Evolutionary conservation across 2,888 invertebrate genomes (phyloP), one percentile per base, ranked within the genome.

Genomic region (Drosophila koepferae): DNA sequence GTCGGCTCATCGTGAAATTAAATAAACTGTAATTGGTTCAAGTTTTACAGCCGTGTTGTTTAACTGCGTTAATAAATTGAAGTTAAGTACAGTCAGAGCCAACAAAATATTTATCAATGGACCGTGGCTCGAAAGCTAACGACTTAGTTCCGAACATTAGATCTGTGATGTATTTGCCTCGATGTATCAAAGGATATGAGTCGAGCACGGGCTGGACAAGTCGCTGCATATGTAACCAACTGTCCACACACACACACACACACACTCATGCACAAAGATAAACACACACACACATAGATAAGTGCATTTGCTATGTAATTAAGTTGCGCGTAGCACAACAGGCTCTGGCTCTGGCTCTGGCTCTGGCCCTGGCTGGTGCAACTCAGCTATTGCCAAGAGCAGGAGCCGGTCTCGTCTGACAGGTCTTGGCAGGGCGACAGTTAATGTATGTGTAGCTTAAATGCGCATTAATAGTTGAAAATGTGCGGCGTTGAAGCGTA

Each of bases 11-110:
- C 67, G 60, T 73, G 59, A 76, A 83, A 85, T 81, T 80, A 82
- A 82, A 82, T 81, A 89, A 87, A 86, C 84, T 83, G 80, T 91
- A 90, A 88, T 90, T 90, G 89, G 84, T 90, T 79, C 65, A 81
- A 88, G 85, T 82, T 86, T 84, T 82, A 76, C 81, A 82, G 82
- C 80, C 64, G 58, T 54, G 73, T 71, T 70, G 75, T 77, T 81
- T 76, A 81, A 81, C 80, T 73, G 70, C 80, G 80, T 36, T 51
- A 71, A 76, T 77, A 84, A 82, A 87, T 77, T 87, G 80, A 82
- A 79, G 86, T 78, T 70, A 74, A 81, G 81, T 69, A 3, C 6
- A 66, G 75, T 61, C 63, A 54, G 9, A 20, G 81, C 66, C 67
- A 72, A 51, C 70, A 72, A 69, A 64, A 76, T 74, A 75, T 72